These are phyloP conservation scores for Lepidurus arcticus DNA, from an alignment of 1,140 invertebrate species.

Conservation along the genomic window DNA sequence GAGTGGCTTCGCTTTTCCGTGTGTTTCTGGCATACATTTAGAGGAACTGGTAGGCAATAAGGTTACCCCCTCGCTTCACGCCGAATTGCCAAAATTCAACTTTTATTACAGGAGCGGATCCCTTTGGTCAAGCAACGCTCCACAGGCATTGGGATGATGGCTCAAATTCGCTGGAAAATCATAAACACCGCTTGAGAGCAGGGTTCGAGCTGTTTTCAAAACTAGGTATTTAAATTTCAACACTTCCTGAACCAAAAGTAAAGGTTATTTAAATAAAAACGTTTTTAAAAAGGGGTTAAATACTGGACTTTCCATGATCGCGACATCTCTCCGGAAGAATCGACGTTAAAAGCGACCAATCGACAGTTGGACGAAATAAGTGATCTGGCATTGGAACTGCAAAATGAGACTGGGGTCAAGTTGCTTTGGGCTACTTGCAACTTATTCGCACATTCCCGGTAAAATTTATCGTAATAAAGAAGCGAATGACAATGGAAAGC, in stretches of 20 bases:
- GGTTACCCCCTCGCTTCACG: background rate
- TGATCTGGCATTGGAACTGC: constrained; percentile 52
- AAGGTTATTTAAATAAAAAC: background rate
- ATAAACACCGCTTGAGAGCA: constrained; percentile 55
- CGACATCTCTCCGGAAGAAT: constrained; percentile 48
- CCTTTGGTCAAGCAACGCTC: constrained; percentile 48
- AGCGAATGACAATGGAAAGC: background rate
- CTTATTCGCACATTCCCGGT: constrained; percentile 55
- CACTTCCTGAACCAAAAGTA: background rate
- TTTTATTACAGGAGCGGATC: constrained; percentile 48
- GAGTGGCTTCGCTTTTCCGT: constrained; percentile 61
- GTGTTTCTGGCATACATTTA: constrained; percentile 51
- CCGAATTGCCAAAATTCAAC: background rate
- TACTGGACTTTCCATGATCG: constrained; percentile 60
- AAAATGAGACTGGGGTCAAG: constrained; percentile 53
- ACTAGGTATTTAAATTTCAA: constrained; percentile 43
- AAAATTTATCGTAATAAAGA: constrained; percentile 30
- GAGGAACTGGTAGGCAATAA: constrained; percentile 45
- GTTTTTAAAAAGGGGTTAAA: constrained; percentile 48
- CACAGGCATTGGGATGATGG: constrained; percentile 55
- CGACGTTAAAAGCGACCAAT: constrained; percentile 51
- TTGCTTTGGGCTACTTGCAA: constrained; percentile 59
- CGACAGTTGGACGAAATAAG: constrained; percentile 54
- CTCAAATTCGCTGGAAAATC: constrained; percentile 52
- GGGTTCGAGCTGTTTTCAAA: constrained; percentile 59